Percentiles rank a stretch among this genome's conserved stretches.
These are phyloP conservation scores for Tipula confusa DNA, from an alignment of 2,888 invertebrate species.

Conservation along the genomic window DNA sequence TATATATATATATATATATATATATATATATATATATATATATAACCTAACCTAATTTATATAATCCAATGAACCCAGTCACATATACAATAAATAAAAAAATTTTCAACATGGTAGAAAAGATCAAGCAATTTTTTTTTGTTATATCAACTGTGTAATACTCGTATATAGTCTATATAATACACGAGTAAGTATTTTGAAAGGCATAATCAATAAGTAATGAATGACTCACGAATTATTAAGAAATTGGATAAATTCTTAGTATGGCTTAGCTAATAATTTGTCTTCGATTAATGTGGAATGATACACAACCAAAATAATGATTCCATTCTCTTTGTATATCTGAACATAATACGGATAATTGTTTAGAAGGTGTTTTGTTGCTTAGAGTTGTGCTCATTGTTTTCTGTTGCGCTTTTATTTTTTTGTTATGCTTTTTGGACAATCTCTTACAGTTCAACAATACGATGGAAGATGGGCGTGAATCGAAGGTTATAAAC, in stretches of 20 bases:
- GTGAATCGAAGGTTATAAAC: not conserved
- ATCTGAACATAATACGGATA: not conserved
- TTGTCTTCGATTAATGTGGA: not conserved
- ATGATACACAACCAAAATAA: not conserved
- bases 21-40: too few species aligned
- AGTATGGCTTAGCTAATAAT: not conserved
- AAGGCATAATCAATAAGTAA: conserved; percentile 3
- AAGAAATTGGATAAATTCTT: not conserved
- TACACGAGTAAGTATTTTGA: not conserved
- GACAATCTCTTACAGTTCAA: not conserved
- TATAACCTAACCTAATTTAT: too few species aligned
- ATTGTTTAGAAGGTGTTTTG: conserved; percentile 9
- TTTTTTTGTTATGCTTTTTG: too few species aligned
- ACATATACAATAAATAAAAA: not conserved
- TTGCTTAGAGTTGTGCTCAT: too few species aligned
- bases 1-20: too few species aligned
- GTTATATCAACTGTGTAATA: too few species aligned
- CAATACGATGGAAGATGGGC: not conserved
- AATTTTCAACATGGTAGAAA: not conserved
- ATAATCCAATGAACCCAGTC: too few species aligned
- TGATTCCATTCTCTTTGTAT: not conserved
- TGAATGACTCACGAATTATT: conserved; percentile 13
- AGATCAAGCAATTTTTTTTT: too few species aligned
- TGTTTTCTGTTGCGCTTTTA: not conserved
- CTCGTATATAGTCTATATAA: too few species aligned